Base-by-base conservation (phyloP, 1,140 invertebrate species). In the Leptinotarsa lineolata region DNA sequence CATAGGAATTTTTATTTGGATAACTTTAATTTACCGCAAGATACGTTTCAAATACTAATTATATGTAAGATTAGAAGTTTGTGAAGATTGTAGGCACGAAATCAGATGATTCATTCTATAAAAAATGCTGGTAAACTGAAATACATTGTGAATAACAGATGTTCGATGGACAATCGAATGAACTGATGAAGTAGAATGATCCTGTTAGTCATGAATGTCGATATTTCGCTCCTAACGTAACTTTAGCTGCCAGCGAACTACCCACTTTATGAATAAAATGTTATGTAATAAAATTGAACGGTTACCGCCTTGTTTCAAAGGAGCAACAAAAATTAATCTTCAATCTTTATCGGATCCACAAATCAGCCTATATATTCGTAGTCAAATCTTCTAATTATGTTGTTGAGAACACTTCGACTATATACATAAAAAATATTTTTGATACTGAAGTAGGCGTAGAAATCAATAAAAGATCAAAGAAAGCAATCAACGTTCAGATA, bases 381-480 rank as follows among this genome's bases (percentile, higher is more conserved):
- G 15, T 54, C 48, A 15, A 54, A 54, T 54, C 16, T 6, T 54
- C 48, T 54, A 54, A 54, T 54, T 54, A 54, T 54, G 48, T 54
- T 54, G 48, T 54, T 54, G 48, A 54, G n/a, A 54, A 54, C 48
- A 54, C n/a, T 54, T 54, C 16, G n/a, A 54, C 48, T 54, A n/a
- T n/a, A 15, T 8, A 54, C 48, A 54, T n/a, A 54, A 54, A 54
- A 54, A 12, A 54, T 54, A 54, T 54, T 54, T 54, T 18, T 18
- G 15, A 18, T 54, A 54, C n/a, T 54, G 15, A 54, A 54, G 48
- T 54, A 54, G 48, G 48, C 48, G 48, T 54, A 54, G n/a, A 18
- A 18, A 54, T 54, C 48, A 54, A 54, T 54, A 54, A 54, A 54
- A 54, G 48, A 54, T 54, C 48, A 54, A n/a, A n/a, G 48, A 54